Percentiles rank a stretch among this genome's conserved stretches.
These are phyloP conservation scores for Phthorimaea operculella DNA, from an alignment of 1,140 invertebrate genomes.

Conservation along the genomic window DNA sequence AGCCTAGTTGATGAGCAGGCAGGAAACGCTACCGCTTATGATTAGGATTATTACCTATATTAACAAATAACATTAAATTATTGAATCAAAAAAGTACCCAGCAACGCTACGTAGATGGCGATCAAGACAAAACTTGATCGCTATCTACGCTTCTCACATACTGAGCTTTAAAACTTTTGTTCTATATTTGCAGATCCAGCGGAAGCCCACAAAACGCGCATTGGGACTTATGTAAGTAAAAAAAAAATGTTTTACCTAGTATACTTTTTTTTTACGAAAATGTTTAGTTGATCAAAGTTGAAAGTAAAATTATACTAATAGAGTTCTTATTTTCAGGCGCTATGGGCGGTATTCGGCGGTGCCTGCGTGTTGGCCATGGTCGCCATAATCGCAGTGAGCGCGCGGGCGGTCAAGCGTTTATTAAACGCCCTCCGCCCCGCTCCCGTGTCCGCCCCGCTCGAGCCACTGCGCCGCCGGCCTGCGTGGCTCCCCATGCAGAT, in stretches of 20 bases:
- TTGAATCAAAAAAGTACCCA: too few species aligned
- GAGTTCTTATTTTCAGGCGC: slow-evolving; percentile 21
- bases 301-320: neutral
- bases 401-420: slow-evolving; percentile 37
- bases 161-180: too few species aligned
- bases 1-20: slow-evolving; percentile 47
- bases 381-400: slow-evolving; percentile 27
- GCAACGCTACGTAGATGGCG: too few species aligned
- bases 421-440: slow-evolving; percentile 39
- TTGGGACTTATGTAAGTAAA: slow-evolving; percentile 33
- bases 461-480: slow-evolving; percentile 32
- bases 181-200: slow-evolving; percentile 29
- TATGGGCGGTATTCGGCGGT: slow-evolving; percentile 41
- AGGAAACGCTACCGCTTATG: slow-evolving; percentile 52
- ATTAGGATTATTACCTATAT: too few species aligned
- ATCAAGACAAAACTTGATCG: too few species aligned
- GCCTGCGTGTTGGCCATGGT: slow-evolving; percentile 32
- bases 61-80: too few species aligned
- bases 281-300: too few species aligned
- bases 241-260: neutral
- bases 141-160: too few species aligned
- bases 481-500: slow-evolving; percentile 38
- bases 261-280: too few species aligned
- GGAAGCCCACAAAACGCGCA: slow-evolving; percentile 13
- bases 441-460: slow-evolving; percentile 30